Conservation (phyloP, 2,797 vertebrate species). For the Enteromius afrohamiltoni region DNA sequence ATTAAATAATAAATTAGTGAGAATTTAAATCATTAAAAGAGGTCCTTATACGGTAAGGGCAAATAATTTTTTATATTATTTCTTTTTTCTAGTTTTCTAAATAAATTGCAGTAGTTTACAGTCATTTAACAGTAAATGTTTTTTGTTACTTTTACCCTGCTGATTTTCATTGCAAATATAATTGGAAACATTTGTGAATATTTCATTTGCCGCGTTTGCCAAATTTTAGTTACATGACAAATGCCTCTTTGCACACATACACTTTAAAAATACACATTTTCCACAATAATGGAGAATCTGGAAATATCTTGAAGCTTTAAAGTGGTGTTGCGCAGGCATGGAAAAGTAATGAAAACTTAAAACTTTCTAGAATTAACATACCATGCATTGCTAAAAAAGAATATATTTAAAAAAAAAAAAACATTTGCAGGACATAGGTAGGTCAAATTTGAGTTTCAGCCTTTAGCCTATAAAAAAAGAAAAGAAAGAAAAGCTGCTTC, state of each 20-base stretch:
- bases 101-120: too few relatives aligned
- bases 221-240: neutral
- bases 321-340: neutral
- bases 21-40: too few relatives aligned
- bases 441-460: neutral
- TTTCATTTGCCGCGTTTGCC: neutral
- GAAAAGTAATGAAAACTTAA: neutral
- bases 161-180: neutral
- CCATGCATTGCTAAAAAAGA: neutral
- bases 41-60: too few relatives aligned
- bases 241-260: constrained; percentile 8
- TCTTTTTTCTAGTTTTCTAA: too few relatives aligned
- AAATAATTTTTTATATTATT: too few relatives aligned
- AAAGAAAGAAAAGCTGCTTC: neutral
- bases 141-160: neutral
- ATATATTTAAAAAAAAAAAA: neutral
- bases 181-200: neutral
- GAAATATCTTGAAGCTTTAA: neutral
- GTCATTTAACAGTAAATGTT: neutral
- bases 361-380: neutral
- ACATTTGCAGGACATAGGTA: neutral
- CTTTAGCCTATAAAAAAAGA: neutral
- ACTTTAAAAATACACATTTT: neutral
- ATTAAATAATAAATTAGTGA: too few relatives aligned
- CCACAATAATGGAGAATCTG: too few relatives aligned